phyloP scores from a whole-genome alignment of 2,888 invertebrate species.

The Macropis europaea region DNA sequence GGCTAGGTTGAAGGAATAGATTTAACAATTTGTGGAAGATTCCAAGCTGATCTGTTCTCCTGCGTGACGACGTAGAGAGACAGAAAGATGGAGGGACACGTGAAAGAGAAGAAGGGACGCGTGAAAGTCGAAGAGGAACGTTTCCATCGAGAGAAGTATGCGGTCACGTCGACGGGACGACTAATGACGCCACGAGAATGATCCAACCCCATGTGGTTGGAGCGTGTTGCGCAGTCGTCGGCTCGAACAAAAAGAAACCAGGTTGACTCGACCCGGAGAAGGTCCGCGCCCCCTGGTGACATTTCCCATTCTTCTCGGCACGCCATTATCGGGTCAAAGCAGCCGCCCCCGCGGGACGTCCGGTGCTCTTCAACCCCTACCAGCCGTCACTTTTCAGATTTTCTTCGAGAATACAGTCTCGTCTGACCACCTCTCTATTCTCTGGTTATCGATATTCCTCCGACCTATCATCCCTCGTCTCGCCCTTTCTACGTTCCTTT shows the following conservation, averaged over 20 bases:
- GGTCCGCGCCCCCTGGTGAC: constrained; percentile 78
- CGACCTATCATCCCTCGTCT: not conserved
- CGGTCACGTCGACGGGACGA: constrained; percentile 74
- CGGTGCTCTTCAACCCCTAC: constrained; percentile 61
- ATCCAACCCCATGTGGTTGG: constrained; percentile 73
- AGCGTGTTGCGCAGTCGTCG: constrained; percentile 64
- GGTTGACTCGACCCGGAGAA: constrained; percentile 70
- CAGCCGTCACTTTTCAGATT: constrained; percentile 67
- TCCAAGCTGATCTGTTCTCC: no score
- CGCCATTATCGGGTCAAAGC: constrained; percentile 78
- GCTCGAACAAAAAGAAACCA: constrained; percentile 70
- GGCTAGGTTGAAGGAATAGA: no score
- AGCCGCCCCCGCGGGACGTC: constrained; percentile 78
- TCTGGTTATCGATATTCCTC: constrained; percentile 30
- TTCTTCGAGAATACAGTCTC: constrained; percentile 36
- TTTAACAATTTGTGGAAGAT: no score
- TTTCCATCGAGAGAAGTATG: constrained; percentile 69
- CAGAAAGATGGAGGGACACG: not conserved
- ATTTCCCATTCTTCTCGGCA: constrained; percentile 79
- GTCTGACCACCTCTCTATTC: not conserved
- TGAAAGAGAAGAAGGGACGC: constrained; percentile 7
- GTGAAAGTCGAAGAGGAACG: constrained; percentile 28
- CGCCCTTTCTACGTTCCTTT: no score
- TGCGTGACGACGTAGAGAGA: no score
- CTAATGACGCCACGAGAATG: constrained; percentile 77